Evolutionary conservation across 2,888 invertebrate species (phyloP).

Genomic region (Ptychoptera contaminata): DNA sequence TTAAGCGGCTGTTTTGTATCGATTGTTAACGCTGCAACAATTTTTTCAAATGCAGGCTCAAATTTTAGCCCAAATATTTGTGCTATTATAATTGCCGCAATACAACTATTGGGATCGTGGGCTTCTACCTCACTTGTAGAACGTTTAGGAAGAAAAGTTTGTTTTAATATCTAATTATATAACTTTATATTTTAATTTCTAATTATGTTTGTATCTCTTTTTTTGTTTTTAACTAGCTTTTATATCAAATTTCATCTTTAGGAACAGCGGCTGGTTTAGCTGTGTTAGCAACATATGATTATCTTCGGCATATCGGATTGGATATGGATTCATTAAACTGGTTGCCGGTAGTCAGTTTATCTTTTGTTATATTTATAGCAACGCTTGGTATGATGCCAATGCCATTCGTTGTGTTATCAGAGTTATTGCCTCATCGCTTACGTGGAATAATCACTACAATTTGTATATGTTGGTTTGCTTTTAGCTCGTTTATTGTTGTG

Average conservation of each 20-base stretch:
- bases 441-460: conserved; percentile 19
- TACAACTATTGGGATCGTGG: conserved; percentile 22
- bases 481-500: no score
- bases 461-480: no score
- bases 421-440: conserved; percentile 24
- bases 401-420: conserved; percentile 22
- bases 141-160: conserved; percentile 20
- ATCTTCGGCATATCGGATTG: conserved; percentile 8
- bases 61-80: background rate
- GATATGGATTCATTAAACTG: conserved; percentile 17
- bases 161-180: no score
- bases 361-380: conserved; percentile 19
- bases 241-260: conserved; percentile 7
- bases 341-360: conserved; percentile 22
- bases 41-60: no score
- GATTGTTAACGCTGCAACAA: no score
- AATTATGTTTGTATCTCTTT: no score
- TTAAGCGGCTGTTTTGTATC: no score
- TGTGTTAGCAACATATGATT: conserved; percentile 19
- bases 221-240: no score
- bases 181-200: no score
- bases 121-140: conserved; percentile 21
- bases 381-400: conserved; percentile 23
- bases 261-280: conserved; percentile 18
- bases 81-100: conserved; percentile 19